Percentiles rank a stretch among this genome's conserved stretches.
phyloP scores from a whole-genome alignment of 2,888 invertebrate species.

The Dynastes tityus region DNA sequence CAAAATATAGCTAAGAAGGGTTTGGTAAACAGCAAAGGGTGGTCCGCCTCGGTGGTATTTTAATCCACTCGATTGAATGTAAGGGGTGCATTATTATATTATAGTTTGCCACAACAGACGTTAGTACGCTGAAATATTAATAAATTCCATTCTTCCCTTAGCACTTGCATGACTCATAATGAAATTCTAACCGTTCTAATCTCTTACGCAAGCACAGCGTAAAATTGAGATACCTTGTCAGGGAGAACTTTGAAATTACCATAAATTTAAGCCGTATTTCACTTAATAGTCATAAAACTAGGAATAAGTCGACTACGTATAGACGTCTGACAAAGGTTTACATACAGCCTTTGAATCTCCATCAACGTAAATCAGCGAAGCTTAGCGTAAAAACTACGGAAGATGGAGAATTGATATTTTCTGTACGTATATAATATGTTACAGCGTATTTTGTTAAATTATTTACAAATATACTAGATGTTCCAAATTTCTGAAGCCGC shows the following conservation, averaged over 20 bases:
- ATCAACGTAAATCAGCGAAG: too few species aligned
- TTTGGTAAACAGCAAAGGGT: slow-evolving; percentile 58
- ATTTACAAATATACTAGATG: too few species aligned
- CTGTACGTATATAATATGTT: too few species aligned
- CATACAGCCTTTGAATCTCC: neutral
- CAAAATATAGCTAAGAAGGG: slow-evolving; percentile 58
- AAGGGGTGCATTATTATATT: slow-evolving; percentile 58
- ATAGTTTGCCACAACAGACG: slow-evolving; percentile 50
- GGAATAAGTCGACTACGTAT: slow-evolving; percentile 4
- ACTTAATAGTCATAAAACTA: slow-evolving; percentile 15
- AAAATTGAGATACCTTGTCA: slow-evolving; percentile 16
- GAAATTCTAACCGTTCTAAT: slow-evolving; percentile 44
- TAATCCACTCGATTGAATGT: slow-evolving; percentile 59
- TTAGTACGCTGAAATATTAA: slow-evolving; percentile 46
- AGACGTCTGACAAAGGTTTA: neutral
- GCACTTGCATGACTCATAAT: slow-evolving; percentile 46
- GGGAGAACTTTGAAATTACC: slow-evolving; percentile 7
- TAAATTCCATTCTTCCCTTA: slow-evolving; percentile 48
- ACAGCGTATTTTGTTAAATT: too few species aligned
- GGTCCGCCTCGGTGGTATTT: slow-evolving; percentile 59
- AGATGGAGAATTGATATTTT: too few species aligned
- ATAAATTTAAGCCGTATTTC: slow-evolving; percentile 6
- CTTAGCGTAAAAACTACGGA: too few species aligned
- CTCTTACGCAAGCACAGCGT: slow-evolving; percentile 16
- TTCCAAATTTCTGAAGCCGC: too few species aligned